These are phyloP conservation scores for Lithophane socia DNA, from an alignment of 2,888 invertebrate species.

Conservation along the genomic window DNA sequence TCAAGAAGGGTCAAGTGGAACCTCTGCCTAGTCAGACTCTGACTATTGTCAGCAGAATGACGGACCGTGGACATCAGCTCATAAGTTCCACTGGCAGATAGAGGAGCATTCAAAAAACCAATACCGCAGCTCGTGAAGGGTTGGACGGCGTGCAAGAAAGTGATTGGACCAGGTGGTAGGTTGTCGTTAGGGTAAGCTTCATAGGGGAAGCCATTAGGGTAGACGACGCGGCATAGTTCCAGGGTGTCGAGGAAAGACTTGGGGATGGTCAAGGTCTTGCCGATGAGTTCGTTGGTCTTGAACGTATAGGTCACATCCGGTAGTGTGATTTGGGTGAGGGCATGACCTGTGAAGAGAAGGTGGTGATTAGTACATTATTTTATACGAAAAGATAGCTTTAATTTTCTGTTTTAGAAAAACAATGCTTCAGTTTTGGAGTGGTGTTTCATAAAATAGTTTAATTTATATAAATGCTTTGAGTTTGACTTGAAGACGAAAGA, in stretches of 20 bases:
- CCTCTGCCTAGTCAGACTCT: conserved; percentile 41
- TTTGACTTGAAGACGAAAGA: neutral
- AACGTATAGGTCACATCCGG: conserved; percentile 29
- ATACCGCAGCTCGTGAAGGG: conserved; percentile 51
- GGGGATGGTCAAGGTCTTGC: conserved; percentile 40
- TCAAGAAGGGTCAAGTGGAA: conserved; percentile 49
- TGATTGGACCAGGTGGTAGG: conserved; percentile 43
- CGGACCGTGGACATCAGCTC: conserved; percentile 48
- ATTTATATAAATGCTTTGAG: neutral
- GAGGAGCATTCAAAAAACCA: conserved; percentile 38
- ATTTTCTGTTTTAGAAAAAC: too few species aligned
- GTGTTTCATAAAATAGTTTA: too few species aligned
- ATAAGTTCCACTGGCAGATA: conserved; percentile 49
- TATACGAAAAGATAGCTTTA: too few species aligned
- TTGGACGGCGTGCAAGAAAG: conserved; percentile 29
- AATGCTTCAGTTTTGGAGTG: too few species aligned
- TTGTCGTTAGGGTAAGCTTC: conserved; percentile 52
- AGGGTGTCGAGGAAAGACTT: conserved; percentile 53
- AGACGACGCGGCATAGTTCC: conserved; percentile 39
- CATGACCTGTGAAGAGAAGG: conserved; percentile 35
- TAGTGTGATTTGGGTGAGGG: conserved; percentile 43
- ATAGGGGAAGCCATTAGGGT: conserved; percentile 40
- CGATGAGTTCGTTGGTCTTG: conserved; percentile 38
- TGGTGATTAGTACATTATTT: neutral
- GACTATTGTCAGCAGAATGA: conserved; percentile 37